Evolutionary conservation across 2,113 vertebrate genomes (phyloP).

Genomic region (Chionis minor): DNA sequence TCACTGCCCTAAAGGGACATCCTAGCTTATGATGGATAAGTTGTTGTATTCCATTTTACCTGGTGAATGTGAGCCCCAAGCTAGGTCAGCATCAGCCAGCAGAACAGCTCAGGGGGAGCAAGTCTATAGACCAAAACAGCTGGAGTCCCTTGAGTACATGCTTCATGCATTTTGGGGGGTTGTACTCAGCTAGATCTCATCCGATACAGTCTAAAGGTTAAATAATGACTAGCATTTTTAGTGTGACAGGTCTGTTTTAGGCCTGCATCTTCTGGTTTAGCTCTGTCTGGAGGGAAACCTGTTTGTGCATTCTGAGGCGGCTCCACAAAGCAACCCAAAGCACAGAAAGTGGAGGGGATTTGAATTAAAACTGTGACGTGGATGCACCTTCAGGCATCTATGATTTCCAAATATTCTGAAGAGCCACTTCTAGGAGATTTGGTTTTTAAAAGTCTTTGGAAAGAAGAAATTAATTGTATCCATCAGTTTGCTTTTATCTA

Average conservation of each 20-base stretch:
- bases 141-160: background rate
- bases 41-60: background rate
- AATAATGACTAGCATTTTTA: background rate
- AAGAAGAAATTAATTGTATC: background rate
- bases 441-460: background rate
- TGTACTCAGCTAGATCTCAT: background rate
- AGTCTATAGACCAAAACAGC: background rate
- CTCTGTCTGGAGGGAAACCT: background rate
- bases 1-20: background rate
- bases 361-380: background rate
- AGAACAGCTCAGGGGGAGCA: background rate
- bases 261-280: background rate
- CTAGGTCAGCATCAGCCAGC: background rate
- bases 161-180: background rate
- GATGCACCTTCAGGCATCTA: background rate
- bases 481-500: background rate
- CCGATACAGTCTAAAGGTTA: background rate
- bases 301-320: background rate
- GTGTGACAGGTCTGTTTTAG: background rate
- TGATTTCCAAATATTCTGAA: background rate
- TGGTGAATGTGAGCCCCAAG: background rate
- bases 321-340: background rate
- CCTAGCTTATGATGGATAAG: background rate
- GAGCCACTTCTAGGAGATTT: background rate
- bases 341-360: background rate